A percentile compares a stretch with the other conserved stretches of the same genome.
These are phyloP conservation scores for Mimumesa dahlbomi DNA, from an alignment of 2,888 invertebrate genomes.

Conservation along the genomic window DNA sequence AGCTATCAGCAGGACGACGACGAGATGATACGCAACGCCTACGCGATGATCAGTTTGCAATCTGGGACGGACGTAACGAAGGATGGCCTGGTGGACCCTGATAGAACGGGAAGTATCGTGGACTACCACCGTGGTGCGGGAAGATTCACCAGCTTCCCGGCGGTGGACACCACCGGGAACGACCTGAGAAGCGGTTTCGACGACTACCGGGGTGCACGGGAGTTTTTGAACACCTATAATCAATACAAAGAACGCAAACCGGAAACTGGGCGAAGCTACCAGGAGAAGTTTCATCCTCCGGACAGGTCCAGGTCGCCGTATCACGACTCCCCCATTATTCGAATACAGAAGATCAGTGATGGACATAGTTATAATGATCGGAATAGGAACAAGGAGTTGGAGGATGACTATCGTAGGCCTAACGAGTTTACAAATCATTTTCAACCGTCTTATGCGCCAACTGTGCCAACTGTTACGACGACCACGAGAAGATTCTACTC, in stretches of 20 bases:
- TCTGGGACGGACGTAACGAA: conserved; percentile 72
- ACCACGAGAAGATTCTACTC: conserved; percentile 74
- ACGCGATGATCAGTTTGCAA: conserved; percentile 83
- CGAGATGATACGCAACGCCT: conserved; percentile 83
- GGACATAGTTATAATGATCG: neutral
- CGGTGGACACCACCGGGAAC: conserved; percentile 46
- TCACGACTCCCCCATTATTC: conserved; percentile 64
- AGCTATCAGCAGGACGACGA: conserved; percentile 81
- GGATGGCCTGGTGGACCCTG: conserved; percentile 62
- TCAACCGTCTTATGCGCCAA: conserved; percentile 74
- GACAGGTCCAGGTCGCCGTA: conserved; percentile 50
- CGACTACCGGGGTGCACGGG: too few species aligned
- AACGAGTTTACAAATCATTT: conserved; percentile 61
- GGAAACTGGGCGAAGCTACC: conserved; percentile 36
- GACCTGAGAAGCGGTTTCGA: conserved; percentile 64
- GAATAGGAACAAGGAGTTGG: conserved; percentile 6
- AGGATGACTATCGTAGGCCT: conserved; percentile 3
- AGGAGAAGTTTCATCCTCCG: conserved; percentile 51
- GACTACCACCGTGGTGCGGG: conserved; percentile 32
- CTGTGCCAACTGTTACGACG: conserved; percentile 76
- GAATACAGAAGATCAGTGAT: conserved; percentile 55
- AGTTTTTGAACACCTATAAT: conserved; percentile 50
- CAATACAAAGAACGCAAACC: conserved; percentile 42
- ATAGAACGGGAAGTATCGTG: conserved; percentile 52
- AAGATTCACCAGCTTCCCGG: conserved; percentile 28